Percentiles rank a stretch among this genome's conserved stretches.
Conservation (phyloP, 1,140 invertebrate species). For the Drosophila aff. region DNA sequence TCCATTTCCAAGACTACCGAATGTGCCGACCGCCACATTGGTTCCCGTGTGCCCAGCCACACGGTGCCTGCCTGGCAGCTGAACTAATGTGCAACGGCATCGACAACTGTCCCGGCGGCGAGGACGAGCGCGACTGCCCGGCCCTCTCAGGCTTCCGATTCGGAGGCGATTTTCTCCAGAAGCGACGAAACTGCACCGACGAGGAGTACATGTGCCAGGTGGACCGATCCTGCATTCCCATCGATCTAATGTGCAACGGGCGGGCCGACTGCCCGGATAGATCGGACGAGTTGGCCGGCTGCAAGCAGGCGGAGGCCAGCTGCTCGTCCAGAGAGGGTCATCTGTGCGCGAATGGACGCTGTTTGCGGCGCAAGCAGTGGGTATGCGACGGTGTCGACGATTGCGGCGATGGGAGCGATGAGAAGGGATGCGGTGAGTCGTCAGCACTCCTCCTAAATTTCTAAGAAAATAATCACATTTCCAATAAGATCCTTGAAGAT, state of each 20-base stretch:
- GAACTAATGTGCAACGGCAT: slow-evolving; percentile 85
- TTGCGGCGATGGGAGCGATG: slow-evolving; percentile 89
- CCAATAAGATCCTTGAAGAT: not conserved
- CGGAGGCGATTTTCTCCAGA: slow-evolving; percentile 1
- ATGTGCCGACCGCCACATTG: slow-evolving; percentile 78
- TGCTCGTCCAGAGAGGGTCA: slow-evolving; percentile 61
- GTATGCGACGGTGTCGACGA: slow-evolving; percentile 86
- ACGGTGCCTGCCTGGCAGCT: slow-evolving; percentile 84
- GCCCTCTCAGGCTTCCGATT: slow-evolving; percentile 11
- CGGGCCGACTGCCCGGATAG: slow-evolving; percentile 91
- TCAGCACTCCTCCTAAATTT: not conserved
- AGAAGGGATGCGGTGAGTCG: slow-evolving; percentile 87
- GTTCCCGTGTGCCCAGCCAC: slow-evolving; percentile 74
- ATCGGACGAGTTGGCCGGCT: slow-evolving; percentile 89
- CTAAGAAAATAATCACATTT: not conserved
- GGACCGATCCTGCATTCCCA: slow-evolving; percentile 88
- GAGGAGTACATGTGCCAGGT: slow-evolving; percentile 86
- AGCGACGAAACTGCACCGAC: slow-evolving; percentile 83
- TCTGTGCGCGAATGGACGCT: slow-evolving; percentile 72
- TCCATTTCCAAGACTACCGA: slow-evolving; percentile 56
- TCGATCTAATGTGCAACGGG: slow-evolving; percentile 90
- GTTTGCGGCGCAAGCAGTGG: slow-evolving; percentile 70
- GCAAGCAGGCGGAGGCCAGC: slow-evolving; percentile 70
- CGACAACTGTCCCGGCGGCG: slow-evolving; percentile 86
- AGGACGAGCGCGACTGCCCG: slow-evolving; percentile 85